These are phyloP conservation scores for Onychorhynchus coronatus DNA, from an alignment of 2,113 vertebrate genomes.

Conservation along the genomic window DNA sequence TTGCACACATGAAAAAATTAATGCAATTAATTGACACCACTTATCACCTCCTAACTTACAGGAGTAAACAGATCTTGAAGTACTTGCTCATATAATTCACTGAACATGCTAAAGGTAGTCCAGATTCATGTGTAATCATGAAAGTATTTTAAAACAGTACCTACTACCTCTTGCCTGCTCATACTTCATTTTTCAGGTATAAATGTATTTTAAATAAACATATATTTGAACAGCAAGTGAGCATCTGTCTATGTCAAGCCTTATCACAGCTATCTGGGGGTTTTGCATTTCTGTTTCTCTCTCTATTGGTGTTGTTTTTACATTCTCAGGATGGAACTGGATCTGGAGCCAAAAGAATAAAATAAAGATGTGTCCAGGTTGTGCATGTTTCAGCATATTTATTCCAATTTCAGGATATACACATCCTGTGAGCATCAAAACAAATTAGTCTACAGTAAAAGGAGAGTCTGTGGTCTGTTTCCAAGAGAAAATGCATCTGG, in stretches of 20 bases:
- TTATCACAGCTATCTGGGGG: not conserved
- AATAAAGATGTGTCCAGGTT: not conserved
- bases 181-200: not conserved
- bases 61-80: not conserved
- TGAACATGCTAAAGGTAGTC: not conserved
- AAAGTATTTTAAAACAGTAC: not conserved
- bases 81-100: not conserved
- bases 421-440: slow-evolving; percentile 55
- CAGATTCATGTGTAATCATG: not conserved
- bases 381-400: not conserved
- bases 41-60: not conserved
- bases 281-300: not conserved
- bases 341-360: not conserved
- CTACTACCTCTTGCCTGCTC: not conserved
- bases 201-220: not conserved
- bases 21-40: not conserved
- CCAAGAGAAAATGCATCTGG: slow-evolving; percentile 30
- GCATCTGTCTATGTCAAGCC: not conserved
- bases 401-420: slow-evolving; percentile 1
- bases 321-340: not conserved
- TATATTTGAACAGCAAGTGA: not conserved
- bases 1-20: not conserved
- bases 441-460: slow-evolving; percentile 3
- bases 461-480: not conserved
- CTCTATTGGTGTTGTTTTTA: not conserved